Percentiles rank a stretch among this genome's conserved stretches.
phyloP scores from a whole-genome alignment of 2,113 vertebrate genomes.

The Vidua macroura region DNA sequence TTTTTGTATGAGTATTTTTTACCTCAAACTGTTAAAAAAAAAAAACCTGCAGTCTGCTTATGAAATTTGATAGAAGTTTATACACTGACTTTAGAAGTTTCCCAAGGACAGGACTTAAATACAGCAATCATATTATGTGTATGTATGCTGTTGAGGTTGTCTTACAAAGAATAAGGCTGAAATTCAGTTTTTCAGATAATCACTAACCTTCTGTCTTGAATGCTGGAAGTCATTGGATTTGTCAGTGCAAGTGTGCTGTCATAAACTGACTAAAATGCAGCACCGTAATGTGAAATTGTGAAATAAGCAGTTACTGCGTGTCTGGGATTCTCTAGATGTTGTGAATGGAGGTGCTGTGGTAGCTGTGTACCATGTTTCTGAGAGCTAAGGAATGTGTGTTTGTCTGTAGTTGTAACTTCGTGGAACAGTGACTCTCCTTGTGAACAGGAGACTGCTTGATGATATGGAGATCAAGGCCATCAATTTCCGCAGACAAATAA shows the following conservation, averaged over 20 bases:
- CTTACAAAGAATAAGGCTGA: background rate
- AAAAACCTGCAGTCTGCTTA: background rate
- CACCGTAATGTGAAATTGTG: background rate
- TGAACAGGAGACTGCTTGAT: background rate
- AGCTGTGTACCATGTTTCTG: background rate
- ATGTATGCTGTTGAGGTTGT: background rate
- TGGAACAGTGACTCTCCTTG: background rate
- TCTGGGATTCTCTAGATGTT: background rate
- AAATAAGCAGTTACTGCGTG: background rate
- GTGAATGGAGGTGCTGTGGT: background rate
- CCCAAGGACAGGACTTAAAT: background rate
- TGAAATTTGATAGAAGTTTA: background rate
- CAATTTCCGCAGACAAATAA: background rate
- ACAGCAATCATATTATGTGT: background rate
- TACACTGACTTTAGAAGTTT: background rate
- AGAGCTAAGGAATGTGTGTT: background rate
- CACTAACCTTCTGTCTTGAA: background rate
- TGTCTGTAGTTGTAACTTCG: background rate
- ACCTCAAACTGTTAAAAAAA: background rate
- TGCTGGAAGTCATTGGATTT: background rate
- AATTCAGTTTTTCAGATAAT: background rate
- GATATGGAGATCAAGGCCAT: background rate
- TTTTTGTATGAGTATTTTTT: background rate
- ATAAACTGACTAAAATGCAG: background rate
- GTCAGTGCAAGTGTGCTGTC: background rate